Evolutionary conservation across 2,888 invertebrate species (phyloP).

Genomic region (Melinopterus prodromus): DNA sequence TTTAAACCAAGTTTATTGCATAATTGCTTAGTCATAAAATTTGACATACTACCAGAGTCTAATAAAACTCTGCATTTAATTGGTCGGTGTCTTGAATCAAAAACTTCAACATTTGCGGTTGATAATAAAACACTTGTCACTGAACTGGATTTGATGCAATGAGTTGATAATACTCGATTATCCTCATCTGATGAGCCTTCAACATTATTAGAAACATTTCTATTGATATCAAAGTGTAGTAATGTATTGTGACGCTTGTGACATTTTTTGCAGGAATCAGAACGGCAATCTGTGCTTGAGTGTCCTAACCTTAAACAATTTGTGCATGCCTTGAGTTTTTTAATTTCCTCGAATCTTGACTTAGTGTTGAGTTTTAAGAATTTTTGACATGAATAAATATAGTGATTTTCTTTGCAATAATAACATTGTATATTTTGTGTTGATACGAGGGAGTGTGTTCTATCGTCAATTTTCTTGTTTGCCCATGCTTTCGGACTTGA

Average conservation of each 20-base stretch:
- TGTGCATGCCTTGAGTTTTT: neutral
- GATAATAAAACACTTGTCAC: neutral
- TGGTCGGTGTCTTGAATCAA: neutral
- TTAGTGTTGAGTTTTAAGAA: neutral
- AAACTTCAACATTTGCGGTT: neutral
- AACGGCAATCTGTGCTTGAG: neutral
- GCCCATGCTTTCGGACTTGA: neutral
- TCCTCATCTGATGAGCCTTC: neutral
- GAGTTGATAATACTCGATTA: neutral
- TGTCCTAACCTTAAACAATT: neutral
- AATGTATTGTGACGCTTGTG: neutral
- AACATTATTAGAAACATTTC: neutral
- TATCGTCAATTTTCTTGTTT: neutral
- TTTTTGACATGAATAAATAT: constrained; percentile 4
- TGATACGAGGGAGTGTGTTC: neutral
- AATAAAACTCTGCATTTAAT: constrained; percentile 20
- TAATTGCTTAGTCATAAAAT: constrained; percentile 28
- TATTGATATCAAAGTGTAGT: neutral
- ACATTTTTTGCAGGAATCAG: neutral
- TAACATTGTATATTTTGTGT: neutral
- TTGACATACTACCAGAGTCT: constrained; percentile 21
- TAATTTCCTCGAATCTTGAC: neutral
- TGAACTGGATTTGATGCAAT: neutral
- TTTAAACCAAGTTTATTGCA: constrained; percentile 18
- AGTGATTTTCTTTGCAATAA: neutral